Evolutionary conservation across 1,140 invertebrate genomes (phyloP), one percentile per base, ranked within the genome.

Genomic region (Luehdorfia chinensis): DNA sequence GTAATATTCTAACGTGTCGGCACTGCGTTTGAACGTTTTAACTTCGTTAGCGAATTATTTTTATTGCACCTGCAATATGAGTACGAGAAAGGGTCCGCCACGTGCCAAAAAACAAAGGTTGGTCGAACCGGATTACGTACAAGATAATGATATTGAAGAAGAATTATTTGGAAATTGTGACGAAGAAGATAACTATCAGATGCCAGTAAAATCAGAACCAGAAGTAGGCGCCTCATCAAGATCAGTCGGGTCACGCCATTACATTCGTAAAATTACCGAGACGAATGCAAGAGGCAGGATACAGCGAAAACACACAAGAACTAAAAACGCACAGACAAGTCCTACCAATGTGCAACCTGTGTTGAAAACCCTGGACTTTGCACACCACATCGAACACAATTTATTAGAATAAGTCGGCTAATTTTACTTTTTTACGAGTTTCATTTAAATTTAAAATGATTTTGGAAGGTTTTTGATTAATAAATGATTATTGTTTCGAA

Each of bases 281-380:
- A 9, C 16, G 14, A 36, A 16, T 36, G 14, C 33, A 18, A 36
- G 16, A 16, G 33, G 33, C 33, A 36, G 16, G 16, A 18, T 36
- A 18, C 14, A 36, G 33, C 33, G 33, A 18, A 36, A 36, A 18
- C 4, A 8, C 16, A 36, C 33, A 36, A 36, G 16, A 36, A 36
- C 16, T 16, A 36, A 18, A 36, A 36, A 36, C 14, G 33, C 14
- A 36, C 33, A 19, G 33, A 36, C 33, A 36, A 3, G 14, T 15
- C 16, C 16, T 36, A 18, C 14, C 33, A 18, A 36, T 36, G 33
- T 36, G 5, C 11, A 5, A 15, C 14, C 33, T 36, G 16, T 36
- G 33, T 9, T 18, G 33, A 36, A 18, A 15, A 36, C 6, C 33
- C 33, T 9, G 33, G 33, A 16, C 33, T 36, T 18, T 36, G 33